Evolutionary conservation across 2,113 vertebrate genomes (phyloP), one percentile per base, ranked within the genome.

Genomic region (Rhea americana): DNA sequence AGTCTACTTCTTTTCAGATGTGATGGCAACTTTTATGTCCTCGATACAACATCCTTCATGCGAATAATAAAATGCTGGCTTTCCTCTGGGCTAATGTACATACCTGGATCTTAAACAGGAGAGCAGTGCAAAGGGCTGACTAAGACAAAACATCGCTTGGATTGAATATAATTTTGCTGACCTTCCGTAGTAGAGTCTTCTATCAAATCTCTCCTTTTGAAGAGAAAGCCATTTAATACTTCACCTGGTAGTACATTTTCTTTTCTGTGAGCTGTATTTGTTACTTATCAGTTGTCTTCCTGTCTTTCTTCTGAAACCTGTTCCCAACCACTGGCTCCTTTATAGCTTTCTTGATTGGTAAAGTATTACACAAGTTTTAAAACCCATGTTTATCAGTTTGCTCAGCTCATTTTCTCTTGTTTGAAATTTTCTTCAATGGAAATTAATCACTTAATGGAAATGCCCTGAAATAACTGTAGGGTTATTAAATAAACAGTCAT

Each of bases 401-500:
- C 39, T 89, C 7, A 37, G 87, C 82, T 75, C 67, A 18, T 16
- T 92, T 94, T 89, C 93, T 89, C 87, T 92, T 91, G 82, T 26
- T 79, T 88, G 71, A 85, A 73, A 62, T 24, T 65, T 90, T 92
- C 83, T 93, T 85, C 87, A 90, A 47, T 58, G 85, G 70, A 89
- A 95, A 91, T 15, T 25, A 48, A 87, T 65, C 5, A 0, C n/a
- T 93, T 73, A 85, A 77, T 79, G 28, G 22, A 43, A 75, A 91
- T 78, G 37, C 62, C n/a, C 53, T 85, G 81, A 59, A 25, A 90
- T 78, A 67, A 81, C 17, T 71, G 87, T 39, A 80, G 74, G 87
- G 58, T 63, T 79, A 82, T 94, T 95, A 97, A 93, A 93, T 53
- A 95, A 93, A 96, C 66, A 94, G 43, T 80, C 68, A 82, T 90